A percentile compares a stretch with the other conserved stretches of the same genome.
These are phyloP conservation scores for Microchrysa polita DNA, from an alignment of 2,888 invertebrate genomes.

Conservation along the genomic window DNA sequence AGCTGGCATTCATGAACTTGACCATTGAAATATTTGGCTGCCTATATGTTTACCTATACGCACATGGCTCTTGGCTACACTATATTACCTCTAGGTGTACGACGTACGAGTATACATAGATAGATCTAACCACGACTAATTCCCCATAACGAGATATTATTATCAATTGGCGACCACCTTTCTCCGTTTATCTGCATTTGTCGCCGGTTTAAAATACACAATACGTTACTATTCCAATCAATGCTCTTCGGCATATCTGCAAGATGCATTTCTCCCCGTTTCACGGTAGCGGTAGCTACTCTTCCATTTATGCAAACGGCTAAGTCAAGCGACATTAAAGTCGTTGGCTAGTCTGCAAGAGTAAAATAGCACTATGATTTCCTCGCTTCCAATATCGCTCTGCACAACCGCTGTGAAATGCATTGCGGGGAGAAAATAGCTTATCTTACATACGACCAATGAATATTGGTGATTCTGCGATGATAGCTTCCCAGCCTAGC, in stretches of 20 bases:
- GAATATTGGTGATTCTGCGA: neutral
- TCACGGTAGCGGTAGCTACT: constrained; percentile 31
- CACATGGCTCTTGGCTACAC: too few relatives aligned
- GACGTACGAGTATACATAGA: too few relatives aligned
- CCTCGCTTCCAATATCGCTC: constrained; percentile 18
- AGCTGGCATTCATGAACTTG: too few relatives aligned
- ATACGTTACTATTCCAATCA: too few relatives aligned
- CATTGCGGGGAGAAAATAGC: constrained; percentile 16
- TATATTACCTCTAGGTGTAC: too few relatives aligned
- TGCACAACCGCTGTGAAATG: neutral
- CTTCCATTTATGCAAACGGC: constrained; percentile 39
- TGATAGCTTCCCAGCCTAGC: constrained; percentile 7
- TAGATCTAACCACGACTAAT: too few relatives aligned
- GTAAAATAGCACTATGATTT: constrained; percentile 4
- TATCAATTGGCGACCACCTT: too few relatives aligned
- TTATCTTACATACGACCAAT: neutral
- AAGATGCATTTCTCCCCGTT: constrained; percentile 9
- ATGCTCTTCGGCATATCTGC: neutral
- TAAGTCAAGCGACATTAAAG: constrained; percentile 11
- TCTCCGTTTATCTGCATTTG: too few relatives aligned
- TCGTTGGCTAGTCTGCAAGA: constrained; percentile 17
- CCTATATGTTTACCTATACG: too few relatives aligned
- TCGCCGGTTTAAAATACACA: too few relatives aligned
- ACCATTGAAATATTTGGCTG: too few relatives aligned
- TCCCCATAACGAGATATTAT: too few relatives aligned